A percentile compares a stretch with the other conserved stretches of the same genome.
These are phyloP conservation scores for Henricia sp. DNA, from an alignment of 53 echinoderm and acorn worm species.

Conservation along the genomic window DNA sequence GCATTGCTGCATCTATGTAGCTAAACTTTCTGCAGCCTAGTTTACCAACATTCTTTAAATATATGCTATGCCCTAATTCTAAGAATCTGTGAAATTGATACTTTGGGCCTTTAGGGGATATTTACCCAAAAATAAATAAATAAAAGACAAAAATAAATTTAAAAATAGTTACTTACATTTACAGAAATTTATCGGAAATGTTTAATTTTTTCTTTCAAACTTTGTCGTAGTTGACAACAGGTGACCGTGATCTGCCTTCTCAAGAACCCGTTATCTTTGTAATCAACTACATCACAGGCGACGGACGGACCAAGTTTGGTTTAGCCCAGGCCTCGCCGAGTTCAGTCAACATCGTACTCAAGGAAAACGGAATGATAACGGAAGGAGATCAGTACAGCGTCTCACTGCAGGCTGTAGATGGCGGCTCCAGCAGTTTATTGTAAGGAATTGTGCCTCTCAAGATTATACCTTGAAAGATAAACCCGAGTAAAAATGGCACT, in stretches of 20 bases:
- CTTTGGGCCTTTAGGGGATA: too few species aligned
- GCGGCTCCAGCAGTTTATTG: conserved; percentile 32
- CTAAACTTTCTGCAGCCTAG: too few species aligned
- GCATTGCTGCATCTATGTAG: too few species aligned
- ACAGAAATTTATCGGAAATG: background rate
- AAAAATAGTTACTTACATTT: background rate
- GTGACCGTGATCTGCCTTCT: conserved; percentile 50
- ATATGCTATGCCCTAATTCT: too few species aligned
- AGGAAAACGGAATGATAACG: conserved; percentile 17
- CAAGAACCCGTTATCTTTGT: conserved; percentile 14
- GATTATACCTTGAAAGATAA: too few species aligned
- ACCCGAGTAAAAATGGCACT: too few species aligned
- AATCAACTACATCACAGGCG: conserved; percentile 13
- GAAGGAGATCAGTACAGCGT: conserved; percentile 63
- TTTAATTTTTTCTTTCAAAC: background rate
- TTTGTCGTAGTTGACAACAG: conserved; percentile 31
- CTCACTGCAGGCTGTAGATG: conserved; percentile 62
- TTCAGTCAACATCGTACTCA: conserved; percentile 58
- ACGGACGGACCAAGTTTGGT: conserved; percentile 20
- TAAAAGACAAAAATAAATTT: background rate
- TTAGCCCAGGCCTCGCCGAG: conserved; percentile 21
- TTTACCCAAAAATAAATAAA: background rate
- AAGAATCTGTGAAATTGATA: too few species aligned
- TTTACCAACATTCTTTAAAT: too few species aligned
- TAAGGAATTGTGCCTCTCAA: conserved; percentile 14